A percentile compares a stretch with the other conserved stretches of the same genome.
phyloP scores from a whole-genome alignment of 2,888 invertebrate species.

The Timema podura region DNA sequence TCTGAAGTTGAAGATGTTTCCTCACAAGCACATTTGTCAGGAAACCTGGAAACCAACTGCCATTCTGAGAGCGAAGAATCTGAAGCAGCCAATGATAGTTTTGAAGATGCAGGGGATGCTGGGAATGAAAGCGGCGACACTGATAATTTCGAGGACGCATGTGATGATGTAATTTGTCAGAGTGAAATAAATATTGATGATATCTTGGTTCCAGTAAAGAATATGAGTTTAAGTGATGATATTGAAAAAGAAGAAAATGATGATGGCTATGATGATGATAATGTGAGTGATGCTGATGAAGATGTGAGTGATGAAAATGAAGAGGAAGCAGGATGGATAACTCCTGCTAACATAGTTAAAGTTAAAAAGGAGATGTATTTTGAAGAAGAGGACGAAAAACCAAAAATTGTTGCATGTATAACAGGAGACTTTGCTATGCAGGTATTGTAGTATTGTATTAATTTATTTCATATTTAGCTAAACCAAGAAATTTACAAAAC shows the following conservation, averaged over 20 bases:
- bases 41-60: too few relatives aligned
- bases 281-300: too few relatives aligned
- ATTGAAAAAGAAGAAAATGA: conserved; percentile 38
- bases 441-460: conserved; percentile 42
- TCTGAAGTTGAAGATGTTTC: too few relatives aligned
- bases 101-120: too few relatives aligned
- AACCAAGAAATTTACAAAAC: too few relatives aligned
- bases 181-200: conserved; percentile 41
- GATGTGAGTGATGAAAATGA: conserved; percentile 37
- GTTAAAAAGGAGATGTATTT: conserved; percentile 69
- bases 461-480: too few relatives aligned
- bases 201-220: conserved; percentile 39
- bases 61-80: too few relatives aligned
- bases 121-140: too few relatives aligned
- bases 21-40: too few relatives aligned
- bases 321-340: conserved; percentile 73
- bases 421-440: conserved; percentile 98
- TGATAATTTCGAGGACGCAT: too few relatives aligned
- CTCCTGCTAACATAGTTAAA: conserved; percentile 72
- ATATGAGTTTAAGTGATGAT: conserved; percentile 35
- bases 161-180: too few relatives aligned
- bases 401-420: conserved; percentile 82
- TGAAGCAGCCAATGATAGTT: too few relatives aligned
- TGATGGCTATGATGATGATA: conserved; percentile 34
- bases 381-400: conserved; percentile 58